These are phyloP conservation scores for Nebria ingens DNA, from an alignment of 1,140 invertebrate species.

Conservation along the genomic window DNA sequence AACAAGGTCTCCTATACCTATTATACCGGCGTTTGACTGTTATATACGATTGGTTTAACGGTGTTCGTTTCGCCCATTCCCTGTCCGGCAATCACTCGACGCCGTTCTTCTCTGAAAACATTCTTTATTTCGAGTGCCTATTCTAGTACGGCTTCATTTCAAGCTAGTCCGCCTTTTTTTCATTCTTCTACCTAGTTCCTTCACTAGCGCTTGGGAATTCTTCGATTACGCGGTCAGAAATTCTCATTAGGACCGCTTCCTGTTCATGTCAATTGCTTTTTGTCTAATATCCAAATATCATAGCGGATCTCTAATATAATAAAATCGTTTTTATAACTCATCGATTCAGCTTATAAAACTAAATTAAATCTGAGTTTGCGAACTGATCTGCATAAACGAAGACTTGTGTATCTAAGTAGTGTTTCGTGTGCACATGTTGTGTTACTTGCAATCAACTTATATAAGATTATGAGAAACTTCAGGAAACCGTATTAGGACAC, in stretches of 20 bases:
- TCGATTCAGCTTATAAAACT: too few species aligned
- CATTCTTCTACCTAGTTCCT: not conserved
- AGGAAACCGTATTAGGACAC: not conserved
- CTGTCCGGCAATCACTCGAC: not conserved
- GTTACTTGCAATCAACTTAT: not conserved
- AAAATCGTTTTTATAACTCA: too few species aligned
- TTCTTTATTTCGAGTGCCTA: not conserved
- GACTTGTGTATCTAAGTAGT: too few species aligned
- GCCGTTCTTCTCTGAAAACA: not conserved
- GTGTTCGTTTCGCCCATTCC: not conserved
- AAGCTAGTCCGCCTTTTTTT: not conserved
- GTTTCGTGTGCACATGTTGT: too few species aligned
- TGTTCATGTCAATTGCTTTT: too few species aligned
- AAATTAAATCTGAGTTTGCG: too few species aligned
- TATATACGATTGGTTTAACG: not conserved
- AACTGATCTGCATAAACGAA: too few species aligned
- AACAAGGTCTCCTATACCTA: not conserved
- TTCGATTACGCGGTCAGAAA: not conserved
- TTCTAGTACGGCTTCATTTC: not conserved
- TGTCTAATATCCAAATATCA: too few species aligned
- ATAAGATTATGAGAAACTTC: not conserved
- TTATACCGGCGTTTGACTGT: not conserved
- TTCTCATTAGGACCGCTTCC: not conserved
- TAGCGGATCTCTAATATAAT: too few species aligned
- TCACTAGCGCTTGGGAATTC: not conserved